Percentiles rank a stretch among this genome's conserved stretches.
phyloP scores from a whole-genome alignment of 2,888 invertebrate species.

The Acleris cristana region DNA sequence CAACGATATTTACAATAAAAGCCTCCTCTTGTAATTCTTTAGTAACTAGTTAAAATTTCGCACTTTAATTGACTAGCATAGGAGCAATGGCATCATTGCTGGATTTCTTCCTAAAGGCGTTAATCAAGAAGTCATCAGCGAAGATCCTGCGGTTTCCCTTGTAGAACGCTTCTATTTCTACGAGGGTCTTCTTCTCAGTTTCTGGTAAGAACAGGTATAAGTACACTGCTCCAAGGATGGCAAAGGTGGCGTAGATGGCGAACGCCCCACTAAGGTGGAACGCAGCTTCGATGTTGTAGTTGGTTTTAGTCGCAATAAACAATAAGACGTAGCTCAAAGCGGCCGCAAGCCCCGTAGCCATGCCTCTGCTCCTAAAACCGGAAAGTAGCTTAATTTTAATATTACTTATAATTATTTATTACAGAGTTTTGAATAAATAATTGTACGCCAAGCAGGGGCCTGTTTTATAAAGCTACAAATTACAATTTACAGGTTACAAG shows the following conservation, averaged over 20 bases:
- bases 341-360: constrained; percentile 80
- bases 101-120: constrained; percentile 65
- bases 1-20: constrained; percentile 3
- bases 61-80: constrained; percentile 64
- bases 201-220: constrained; percentile 82
- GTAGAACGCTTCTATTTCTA: constrained; percentile 80
- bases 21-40: not conserved
- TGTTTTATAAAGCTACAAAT: too few relatives aligned
- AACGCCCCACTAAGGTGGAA: constrained; percentile 79
- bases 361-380: constrained; percentile 77
- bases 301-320: constrained; percentile 80
- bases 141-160: constrained; percentile 69
- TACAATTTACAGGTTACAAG: too few relatives aligned
- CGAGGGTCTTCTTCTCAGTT: constrained; percentile 78
- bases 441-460: too few relatives aligned
- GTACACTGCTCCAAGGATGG: constrained; percentile 74
- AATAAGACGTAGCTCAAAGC: constrained; percentile 76
- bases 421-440: too few relatives aligned
- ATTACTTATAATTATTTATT: too few relatives aligned
- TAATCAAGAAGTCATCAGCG: constrained; percentile 74
- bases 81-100: constrained; percentile 56
- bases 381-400: not conserved
- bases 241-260: constrained; percentile 72
- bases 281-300: constrained; percentile 75
- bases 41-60: not conserved